A percentile compares a stretch with the other conserved stretches of the same genome.
phyloP scores from a whole-genome alignment of 2,888 invertebrate species.

The Orthosia incerta region DNA sequence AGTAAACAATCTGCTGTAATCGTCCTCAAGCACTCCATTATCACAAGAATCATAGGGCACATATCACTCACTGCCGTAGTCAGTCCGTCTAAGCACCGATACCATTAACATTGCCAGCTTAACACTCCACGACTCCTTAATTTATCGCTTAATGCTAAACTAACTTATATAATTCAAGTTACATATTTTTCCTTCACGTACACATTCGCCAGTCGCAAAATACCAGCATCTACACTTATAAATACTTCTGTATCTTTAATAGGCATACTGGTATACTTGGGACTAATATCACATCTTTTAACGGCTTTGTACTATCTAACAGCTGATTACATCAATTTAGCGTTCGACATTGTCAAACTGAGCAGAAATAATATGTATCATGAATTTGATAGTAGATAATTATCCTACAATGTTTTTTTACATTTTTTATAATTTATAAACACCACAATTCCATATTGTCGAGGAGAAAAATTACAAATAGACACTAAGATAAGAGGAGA shows the following conservation, averaged over 20 bases:
- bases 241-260: slow-evolving; percentile 69
- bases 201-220: slow-evolving; percentile 62
- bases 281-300: slow-evolving; percentile 76
- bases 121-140: slow-evolving; percentile 56
- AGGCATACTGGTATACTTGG: slow-evolving; percentile 68
- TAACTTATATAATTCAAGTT: slow-evolving; percentile 72
- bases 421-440: slow-evolving; percentile 81
- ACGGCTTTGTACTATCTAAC: slow-evolving; percentile 81
- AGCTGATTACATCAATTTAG: slow-evolving; percentile 68
- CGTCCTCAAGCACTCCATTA: slow-evolving; percentile 75
- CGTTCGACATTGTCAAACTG: slow-evolving; percentile 39
- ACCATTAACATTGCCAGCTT: slow-evolving; percentile 68
- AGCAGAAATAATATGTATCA: slow-evolving; percentile 74
- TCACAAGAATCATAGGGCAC: slow-evolving; percentile 86
- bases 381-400: slow-evolving; percentile 68
- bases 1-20: slow-evolving; percentile 78
- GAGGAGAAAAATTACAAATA: slow-evolving; percentile 73
- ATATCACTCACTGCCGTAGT: slow-evolving; percentile 72
- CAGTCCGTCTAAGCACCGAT: slow-evolving; percentile 76
- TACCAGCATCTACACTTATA: slow-evolving; percentile 60
- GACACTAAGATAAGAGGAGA: slow-evolving; percentile 57
- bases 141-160: slow-evolving; percentile 61
- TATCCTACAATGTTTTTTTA: slow-evolving; percentile 77
- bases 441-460: slow-evolving; percentile 87
- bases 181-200: slow-evolving; percentile 71